These are phyloP conservation scores for Cyanistes caeruleus DNA, from an alignment of 2,113 vertebrate genomes.

Conservation along the genomic window DNA sequence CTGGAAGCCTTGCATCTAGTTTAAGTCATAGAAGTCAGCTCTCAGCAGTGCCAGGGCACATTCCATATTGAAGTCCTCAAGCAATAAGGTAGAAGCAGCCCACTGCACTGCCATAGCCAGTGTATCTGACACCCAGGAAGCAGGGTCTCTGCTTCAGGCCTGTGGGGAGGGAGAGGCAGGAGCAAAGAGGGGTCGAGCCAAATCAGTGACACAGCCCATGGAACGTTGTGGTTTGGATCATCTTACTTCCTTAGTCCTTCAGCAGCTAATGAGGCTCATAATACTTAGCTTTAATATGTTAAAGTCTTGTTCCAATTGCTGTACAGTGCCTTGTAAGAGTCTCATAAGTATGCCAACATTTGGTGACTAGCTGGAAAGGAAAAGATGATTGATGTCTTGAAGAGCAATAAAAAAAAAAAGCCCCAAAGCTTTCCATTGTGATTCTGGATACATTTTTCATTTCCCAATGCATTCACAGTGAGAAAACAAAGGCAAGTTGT, in stretches of 20 bases:
- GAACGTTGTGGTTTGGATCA: background rate
- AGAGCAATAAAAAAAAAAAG: background rate
- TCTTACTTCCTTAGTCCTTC: slow-evolving; percentile 27
- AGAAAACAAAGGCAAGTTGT: slow-evolving; percentile 12
- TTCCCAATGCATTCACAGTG: background rate
- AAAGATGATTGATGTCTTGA: background rate
- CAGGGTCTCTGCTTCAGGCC: background rate
- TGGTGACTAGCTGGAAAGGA: slow-evolving; percentile 32
- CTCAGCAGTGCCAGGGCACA: background rate
- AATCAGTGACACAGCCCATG: background rate
- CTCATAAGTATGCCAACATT: slow-evolving; percentile 10
- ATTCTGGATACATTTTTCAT: background rate
- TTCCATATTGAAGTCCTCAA: slow-evolving; percentile 28
- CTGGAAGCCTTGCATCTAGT: background rate
- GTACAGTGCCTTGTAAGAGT: slow-evolving; percentile 58
- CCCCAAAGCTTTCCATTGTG: slow-evolving; percentile 16
- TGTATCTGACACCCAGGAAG: slow-evolving; percentile 3
- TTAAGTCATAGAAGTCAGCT: background rate
- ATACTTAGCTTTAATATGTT: slow-evolving; percentile 24
- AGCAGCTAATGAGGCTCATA: slow-evolving; percentile 21
- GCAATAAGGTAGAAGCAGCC: slow-evolving; percentile 26
- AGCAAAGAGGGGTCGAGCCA: background rate
- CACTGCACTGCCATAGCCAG: slow-evolving; percentile 27
- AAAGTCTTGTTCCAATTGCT: background rate
- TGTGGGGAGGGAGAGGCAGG: background rate